These are phyloP conservation scores for Drosophila affinis DNA, from an alignment of 2,888 invertebrate species.

Conservation along the genomic window DNA sequence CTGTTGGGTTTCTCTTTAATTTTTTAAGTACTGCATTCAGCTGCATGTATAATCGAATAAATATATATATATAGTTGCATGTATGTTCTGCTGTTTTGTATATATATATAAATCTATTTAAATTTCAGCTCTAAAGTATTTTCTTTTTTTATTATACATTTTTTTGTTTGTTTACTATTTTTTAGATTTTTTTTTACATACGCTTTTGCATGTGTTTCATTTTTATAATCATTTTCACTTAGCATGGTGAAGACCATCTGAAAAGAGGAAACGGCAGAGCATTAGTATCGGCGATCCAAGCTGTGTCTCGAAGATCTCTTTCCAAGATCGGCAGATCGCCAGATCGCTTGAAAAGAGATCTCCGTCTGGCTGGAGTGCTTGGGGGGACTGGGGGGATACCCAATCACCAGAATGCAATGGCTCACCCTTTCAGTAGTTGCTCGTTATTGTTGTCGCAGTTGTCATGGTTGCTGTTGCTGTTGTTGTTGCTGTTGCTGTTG, in stretches of 20 bases:
- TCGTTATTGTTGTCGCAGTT: constrained; percentile 46
- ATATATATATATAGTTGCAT: constrained; percentile 50
- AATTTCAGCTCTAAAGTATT: constrained; percentile 71
- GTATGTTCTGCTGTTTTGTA: constrained; percentile 57
- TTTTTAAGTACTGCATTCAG: constrained; percentile 50
- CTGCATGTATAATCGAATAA: constrained; percentile 62
- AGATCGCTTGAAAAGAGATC: neutral
- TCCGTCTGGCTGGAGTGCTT: neutral
- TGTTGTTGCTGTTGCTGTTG: constrained; percentile 10
- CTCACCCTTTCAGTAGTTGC: constrained; percentile 65
- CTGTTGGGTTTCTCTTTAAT: constrained; percentile 36
- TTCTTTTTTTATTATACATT: constrained; percentile 62
- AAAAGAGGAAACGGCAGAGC: constrained; percentile 48
- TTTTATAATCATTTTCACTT: constrained; percentile 45
- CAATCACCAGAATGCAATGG: neutral
- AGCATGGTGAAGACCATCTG: constrained; percentile 60
- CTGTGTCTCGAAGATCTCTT: neutral
- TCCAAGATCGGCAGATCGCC: neutral
- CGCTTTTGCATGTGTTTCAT: constrained; percentile 44
- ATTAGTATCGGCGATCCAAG: constrained; percentile 6
- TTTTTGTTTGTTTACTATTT: constrained; percentile 59
- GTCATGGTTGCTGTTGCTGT: constrained; percentile 34
- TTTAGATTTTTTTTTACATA: constrained; percentile 45
- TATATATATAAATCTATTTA: constrained; percentile 72
- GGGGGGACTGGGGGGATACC: neutral